These are phyloP conservation scores for Ennomos quercinarius DNA, from an alignment of 2,888 invertebrate genomes.

Conservation along the genomic window DNA sequence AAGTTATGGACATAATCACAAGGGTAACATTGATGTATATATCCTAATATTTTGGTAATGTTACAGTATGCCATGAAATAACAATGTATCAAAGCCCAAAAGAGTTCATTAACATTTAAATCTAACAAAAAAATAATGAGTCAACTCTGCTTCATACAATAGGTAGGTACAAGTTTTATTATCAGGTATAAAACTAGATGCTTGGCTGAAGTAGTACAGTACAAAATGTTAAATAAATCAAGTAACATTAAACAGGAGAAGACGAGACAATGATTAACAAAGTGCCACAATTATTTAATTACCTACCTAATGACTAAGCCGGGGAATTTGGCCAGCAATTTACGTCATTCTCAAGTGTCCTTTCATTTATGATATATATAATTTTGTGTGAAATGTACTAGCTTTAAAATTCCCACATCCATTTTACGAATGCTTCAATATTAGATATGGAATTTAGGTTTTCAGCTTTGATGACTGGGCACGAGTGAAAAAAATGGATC, in stretches of 20 bases:
- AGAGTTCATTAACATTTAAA: conserved; percentile 25
- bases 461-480: conserved; percentile 57
- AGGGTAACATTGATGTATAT: too few relatives aligned
- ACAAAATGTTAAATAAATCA: not conserved
- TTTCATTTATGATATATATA: too few relatives aligned
- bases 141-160: conserved; percentile 2
- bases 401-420: not conserved
- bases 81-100: conserved; percentile 16
- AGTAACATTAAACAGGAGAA: conserved; percentile 6
- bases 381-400: not conserved
- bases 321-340: conserved; percentile 34
- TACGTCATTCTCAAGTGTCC: not conserved
- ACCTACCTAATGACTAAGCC: conserved; percentile 50
- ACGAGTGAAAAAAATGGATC: conserved; percentile 72
- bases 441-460: conserved; percentile 17
- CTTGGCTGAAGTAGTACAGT: conserved; percentile 4
- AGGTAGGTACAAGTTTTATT: conserved; percentile 1
- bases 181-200: too few relatives aligned
- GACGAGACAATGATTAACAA: conserved; percentile 44
- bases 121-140: conserved; percentile 20
- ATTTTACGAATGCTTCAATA: conserved; percentile 1
- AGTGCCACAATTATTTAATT: conserved; percentile 58
- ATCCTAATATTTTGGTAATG: too few relatives aligned
- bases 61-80: not conserved
- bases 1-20: too few relatives aligned